Percentiles rank a stretch among this genome's conserved stretches.
Evolutionary conservation across 2,888 invertebrate species (phyloP).

Genomic region (Pandemis cinnamomeana): DNA sequence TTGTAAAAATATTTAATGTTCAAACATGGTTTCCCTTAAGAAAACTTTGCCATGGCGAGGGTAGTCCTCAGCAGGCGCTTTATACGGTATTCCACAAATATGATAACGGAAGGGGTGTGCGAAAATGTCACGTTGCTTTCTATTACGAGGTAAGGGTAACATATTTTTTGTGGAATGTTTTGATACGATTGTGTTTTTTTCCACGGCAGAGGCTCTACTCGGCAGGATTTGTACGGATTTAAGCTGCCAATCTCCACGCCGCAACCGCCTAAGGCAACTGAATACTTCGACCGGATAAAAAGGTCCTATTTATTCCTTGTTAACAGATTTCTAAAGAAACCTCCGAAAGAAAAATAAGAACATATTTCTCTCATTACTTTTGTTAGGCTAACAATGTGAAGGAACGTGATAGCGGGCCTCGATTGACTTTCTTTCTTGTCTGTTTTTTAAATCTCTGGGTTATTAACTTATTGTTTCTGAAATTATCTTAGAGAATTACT

Average conservation of each 20-base stretch:
- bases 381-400: slow-evolving; percentile 52
- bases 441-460: slow-evolving; percentile 1
- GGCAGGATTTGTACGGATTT: slow-evolving; percentile 77
- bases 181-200: slow-evolving; percentile 68
- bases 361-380: slow-evolving; percentile 52
- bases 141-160: slow-evolving; percentile 44
- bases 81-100: slow-evolving; percentile 32
- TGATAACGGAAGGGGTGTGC: slow-evolving; percentile 35
- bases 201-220: slow-evolving; percentile 57
- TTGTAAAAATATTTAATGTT: slow-evolving; percentile 3
- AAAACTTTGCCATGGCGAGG: slow-evolving; percentile 4
- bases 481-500: not conserved
- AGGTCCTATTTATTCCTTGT: slow-evolving; percentile 69
- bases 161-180: slow-evolving; percentile 57
- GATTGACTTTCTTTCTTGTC: slow-evolving; percentile 9
- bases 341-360: slow-evolving; percentile 51
- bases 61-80: slow-evolving; percentile 7
- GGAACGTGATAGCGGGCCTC: slow-evolving; percentile 47
- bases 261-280: slow-evolving; percentile 67
- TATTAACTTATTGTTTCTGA: not conserved
- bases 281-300: slow-evolving; percentile 73
- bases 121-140: slow-evolving; percentile 41
- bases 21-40: slow-evolving; percentile 1
- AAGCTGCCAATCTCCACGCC: slow-evolving; percentile 71
- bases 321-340: slow-evolving; percentile 68